phyloP scores from a whole-genome alignment of 2,797 vertebrate species.

The Chelon labrosus region DNA sequence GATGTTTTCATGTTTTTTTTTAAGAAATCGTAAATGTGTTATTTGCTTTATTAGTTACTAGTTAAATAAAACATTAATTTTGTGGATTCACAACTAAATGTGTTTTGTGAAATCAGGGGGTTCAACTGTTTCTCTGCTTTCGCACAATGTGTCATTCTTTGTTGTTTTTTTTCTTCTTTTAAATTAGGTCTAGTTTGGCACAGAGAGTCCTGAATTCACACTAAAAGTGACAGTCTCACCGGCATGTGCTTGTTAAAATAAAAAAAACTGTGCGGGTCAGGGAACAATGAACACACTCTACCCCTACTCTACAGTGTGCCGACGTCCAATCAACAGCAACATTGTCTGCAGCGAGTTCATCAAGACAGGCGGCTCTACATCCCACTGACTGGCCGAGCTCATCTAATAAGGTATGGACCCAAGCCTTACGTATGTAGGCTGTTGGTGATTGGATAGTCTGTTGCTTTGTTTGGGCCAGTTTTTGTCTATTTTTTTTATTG shows the following conservation, averaged over 20 bases:
- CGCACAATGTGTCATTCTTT: not conserved
- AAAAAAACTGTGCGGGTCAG: conserved; percentile 28
- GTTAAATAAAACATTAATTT: not conserved
- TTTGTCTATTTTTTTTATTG: too few species aligned
- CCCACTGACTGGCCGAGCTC: conserved; percentile 8
- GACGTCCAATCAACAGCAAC: conserved; percentile 3
- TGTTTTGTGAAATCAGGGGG: too few species aligned
- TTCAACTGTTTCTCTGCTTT: not conserved
- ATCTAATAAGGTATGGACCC: conserved; percentile 16
- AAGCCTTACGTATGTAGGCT: too few species aligned
- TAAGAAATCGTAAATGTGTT: too few species aligned
- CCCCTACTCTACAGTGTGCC: conserved; percentile 1
- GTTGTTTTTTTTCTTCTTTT: not conserved
- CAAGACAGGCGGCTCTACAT: conserved; percentile 3
- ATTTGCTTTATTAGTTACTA: not conserved
- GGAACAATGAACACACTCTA: not conserved
- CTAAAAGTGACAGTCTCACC: not conserved
- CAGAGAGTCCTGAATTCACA: not conserved
- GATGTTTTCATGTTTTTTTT: not conserved
- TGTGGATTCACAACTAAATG: not conserved
- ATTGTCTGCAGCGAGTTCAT: not conserved
- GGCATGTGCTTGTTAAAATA: not conserved
- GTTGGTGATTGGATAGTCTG: too few species aligned
- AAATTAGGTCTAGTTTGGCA: not conserved
- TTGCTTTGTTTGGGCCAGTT: too few species aligned